Base-by-base conservation (phyloP, 2,888 invertebrate genomes). In the Conistra vaccinii region DNA sequence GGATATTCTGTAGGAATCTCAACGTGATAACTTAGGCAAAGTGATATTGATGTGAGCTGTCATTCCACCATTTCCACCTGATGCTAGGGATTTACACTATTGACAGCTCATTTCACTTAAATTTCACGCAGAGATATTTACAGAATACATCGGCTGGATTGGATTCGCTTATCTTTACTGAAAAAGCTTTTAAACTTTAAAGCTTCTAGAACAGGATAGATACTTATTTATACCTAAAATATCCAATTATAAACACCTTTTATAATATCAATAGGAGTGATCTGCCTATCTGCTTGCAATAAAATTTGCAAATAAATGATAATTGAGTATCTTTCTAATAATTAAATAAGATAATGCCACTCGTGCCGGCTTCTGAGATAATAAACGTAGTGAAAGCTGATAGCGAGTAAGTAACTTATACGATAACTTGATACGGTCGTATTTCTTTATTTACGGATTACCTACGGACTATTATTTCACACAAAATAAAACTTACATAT, bases 221-320 rank as follows among this genome's bases (percentile, higher is more conserved):
- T 65, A 53, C 4, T 26, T 55, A 42, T 6, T 17, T 53, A 35
- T 45, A 12, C n/a, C 29, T 35, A 51, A 17, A 73, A 51, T 57
- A 4, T 71, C 7, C 53, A 69, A 61, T 66, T 51, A 29, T 4
- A 61, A 83, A 66, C 72, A 72, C 66, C 72, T 72, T 78, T 78
- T 57, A 17, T 32, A n/a, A 20, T 66, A 69, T 53, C 48, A 26
- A 57, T 51, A 48, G 9, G 12, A 67, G 45, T 72, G 66, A n/a
- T n/a, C n/a, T n/a, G n/a, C n/a, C 53, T 39, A 72, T 83, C 61
- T 53, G 51, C 32, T 32, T 55, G 73, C 48, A 53, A 67, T 73
- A 73, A 79, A 66, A 39, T 65, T 69, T 72, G 68, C 55, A 76
- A 73, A 69, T 69, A 69, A 80, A 68, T 45, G 42, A 60, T 78